These are phyloP conservation scores for Paramuricea clavata DNA, from an alignment of 92 coral and sea anemone species.

Conservation along the genomic window DNA sequence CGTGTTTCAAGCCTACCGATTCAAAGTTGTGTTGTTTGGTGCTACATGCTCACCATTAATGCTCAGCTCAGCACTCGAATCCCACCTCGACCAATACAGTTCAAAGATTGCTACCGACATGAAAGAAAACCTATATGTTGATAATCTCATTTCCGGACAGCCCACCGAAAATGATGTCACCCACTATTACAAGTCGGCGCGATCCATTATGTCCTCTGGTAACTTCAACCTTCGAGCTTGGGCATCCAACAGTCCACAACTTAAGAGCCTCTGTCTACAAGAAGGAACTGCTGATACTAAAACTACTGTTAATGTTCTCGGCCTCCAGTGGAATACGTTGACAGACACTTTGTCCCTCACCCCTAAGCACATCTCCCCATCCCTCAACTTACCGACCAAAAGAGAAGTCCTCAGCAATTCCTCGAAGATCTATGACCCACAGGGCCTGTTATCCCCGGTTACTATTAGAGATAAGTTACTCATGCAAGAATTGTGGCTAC, in stretches of 20 bases:
- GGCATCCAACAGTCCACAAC: conserved; percentile 44
- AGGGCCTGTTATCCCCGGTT: conserved; percentile 49
- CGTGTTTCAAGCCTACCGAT: background rate
- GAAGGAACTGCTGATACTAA: conserved; percentile 18
- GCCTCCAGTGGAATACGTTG: conserved; percentile 5
- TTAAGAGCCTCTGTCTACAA: background rate
- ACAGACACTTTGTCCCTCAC: background rate
- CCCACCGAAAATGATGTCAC: too few species aligned
- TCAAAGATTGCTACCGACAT: background rate
- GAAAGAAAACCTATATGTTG: conserved; percentile 2
- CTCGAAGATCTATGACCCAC: conserved; percentile 51
- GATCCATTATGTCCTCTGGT: background rate
- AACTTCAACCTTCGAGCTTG: conserved; percentile 8
- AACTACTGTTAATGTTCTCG: conserved; percentile 13
- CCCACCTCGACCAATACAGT: background rate
- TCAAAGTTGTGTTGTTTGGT: background rate
- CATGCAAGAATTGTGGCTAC: conserved; percentile 65
- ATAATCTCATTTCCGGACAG: background rate
- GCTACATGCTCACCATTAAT: background rate
- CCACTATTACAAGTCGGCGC: background rate
- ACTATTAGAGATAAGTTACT: conserved; percentile 57
- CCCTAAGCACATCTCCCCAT: background rate
- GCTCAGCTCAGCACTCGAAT: conserved; percentile 2
- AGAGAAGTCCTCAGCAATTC: background rate
- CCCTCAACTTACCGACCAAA: background rate